Conservation (phyloP, 2,113 vertebrate species). For the Lophotis ruficrista region DNA sequence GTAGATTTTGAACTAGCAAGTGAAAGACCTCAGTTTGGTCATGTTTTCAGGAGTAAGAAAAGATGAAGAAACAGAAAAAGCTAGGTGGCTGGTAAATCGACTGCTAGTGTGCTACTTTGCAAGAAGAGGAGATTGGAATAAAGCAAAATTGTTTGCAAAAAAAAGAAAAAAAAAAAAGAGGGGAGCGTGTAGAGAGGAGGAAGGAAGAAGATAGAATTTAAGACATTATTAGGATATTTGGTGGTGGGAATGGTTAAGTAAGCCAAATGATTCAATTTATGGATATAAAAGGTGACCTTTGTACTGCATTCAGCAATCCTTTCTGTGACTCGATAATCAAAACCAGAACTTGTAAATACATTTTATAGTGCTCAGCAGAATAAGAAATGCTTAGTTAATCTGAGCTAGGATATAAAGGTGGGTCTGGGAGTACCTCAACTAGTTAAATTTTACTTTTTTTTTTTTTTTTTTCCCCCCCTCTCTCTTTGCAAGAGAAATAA, state of each 20-base stretch:
- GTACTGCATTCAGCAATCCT: conserved; percentile 9
- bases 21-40: background rate
- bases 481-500: background rate
- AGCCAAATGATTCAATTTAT: background rate
- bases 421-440: background rate
- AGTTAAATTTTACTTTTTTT: background rate
- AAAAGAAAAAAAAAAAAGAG: background rate
- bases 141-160: background rate
- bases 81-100: fast-evolving
- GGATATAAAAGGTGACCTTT: background rate
- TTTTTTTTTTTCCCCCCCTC: too few relatives aligned
- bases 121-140: background rate
- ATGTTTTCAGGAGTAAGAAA: background rate
- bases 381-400: background rate
- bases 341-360: background rate
- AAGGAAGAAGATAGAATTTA: background rate
- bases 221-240: background rate
- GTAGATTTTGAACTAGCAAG: background rate
- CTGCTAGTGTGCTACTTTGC: background rate
- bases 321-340: conserved; percentile 12
- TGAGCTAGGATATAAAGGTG: background rate
- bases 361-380: conserved; percentile 12
- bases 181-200: background rate
- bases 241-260: background rate
- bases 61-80: background rate